Base-by-base conservation (phyloP, 2,888 invertebrate genomes). In the Monochamus alternatus region DNA sequence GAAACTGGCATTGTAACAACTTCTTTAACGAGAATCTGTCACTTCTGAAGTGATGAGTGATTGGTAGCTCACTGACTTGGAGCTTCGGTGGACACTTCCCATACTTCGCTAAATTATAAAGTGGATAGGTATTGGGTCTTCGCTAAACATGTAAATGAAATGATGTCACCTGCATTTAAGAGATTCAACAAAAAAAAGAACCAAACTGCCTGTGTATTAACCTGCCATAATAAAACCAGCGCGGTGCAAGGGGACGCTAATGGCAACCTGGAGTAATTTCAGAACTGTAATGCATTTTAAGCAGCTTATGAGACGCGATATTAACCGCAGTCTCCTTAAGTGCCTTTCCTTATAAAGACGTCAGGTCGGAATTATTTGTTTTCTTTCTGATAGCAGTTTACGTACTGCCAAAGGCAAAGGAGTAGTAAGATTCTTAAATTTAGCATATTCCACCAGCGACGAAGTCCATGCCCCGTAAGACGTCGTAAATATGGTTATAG, bases 211-310 rank as follows among this genome's bases (percentile, higher is more conserved):
- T 12, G 38, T 5, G 30, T 32, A 60, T 31, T n/a, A 32, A 10
- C 60, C 31, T 60, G 62, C n/a, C 5, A n/a, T 38, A 62, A 31
- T 62, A 62, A 58, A 62, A 32, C 62, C 12, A n/a, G 32, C 9
- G 10, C 38, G 62, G 38, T 10, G 62, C n/a, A 62, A 62, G 38
- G 12, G 12, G 62, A 62, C 62, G 62, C 12, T 62, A 38, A 62
- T 14, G 32, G 62, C 38, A 14, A 62, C 62, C 32, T 38, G 38
- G 7, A 47, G 22, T 64, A 44, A 47, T 64, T 64, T 47, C 64
- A 22, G 22, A 64, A 47, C 43, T 64, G 22, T 64, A 64, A 64
- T 64, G 47, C 64, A 64, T 64, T 64, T 64, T 44, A 64, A 64
- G 8, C 64, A 64, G 47, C 47, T 44, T 47, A 22, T 64, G 43